phyloP scores from a whole-genome alignment of 2,797 vertebrate species.

The Taeniopygia guttata region DNA sequence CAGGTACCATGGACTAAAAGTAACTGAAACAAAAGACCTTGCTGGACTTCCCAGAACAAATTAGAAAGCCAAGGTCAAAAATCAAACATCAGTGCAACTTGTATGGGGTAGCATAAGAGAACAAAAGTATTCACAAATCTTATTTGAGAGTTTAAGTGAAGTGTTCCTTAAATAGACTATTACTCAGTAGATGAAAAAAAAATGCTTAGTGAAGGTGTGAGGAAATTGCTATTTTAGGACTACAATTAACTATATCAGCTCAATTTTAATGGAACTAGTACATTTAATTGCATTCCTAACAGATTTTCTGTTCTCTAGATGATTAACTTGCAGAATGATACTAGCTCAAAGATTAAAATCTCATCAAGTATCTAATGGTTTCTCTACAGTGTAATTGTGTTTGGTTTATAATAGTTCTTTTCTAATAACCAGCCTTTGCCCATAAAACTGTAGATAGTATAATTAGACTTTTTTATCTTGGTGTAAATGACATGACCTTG shows the following conservation, averaged over 20 bases:
- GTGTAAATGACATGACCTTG: slow-evolving; percentile 28
- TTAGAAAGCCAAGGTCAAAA: slow-evolving; percentile 72
- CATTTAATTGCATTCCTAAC: slow-evolving; percentile 37
- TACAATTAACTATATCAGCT: slow-evolving; percentile 13
- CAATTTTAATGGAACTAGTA: slow-evolving; percentile 22
- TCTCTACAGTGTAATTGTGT: slow-evolving; percentile 22
- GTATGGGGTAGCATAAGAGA: not conserved
- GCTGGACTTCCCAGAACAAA: slow-evolving; percentile 6
- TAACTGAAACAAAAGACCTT: slow-evolving; percentile 61
- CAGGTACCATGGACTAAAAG: slow-evolving; percentile 45
- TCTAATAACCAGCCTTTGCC: not conserved
- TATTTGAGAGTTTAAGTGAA: not conserved
- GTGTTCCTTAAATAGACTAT: slow-evolving; percentile 23
- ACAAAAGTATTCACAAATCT: not conserved
- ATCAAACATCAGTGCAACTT: slow-evolving; percentile 59
- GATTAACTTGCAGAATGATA: slow-evolving; percentile 42
- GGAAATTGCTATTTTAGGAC: slow-evolving; percentile 40
- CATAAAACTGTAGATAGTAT: not conserved
- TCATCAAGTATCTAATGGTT: slow-evolving; percentile 50
- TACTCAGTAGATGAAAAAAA: not conserved
- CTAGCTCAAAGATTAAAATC: slow-evolving; percentile 43
- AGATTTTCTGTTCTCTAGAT: slow-evolving; percentile 48
- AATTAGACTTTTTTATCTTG: not conserved
- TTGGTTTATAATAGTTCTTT: slow-evolving; percentile 44
- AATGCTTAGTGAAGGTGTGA: not conserved